These are phyloP conservation scores for Caenorhabditis parvicauda DNA, from an alignment of 2,888 invertebrate genomes.

Conservation along the genomic window DNA sequence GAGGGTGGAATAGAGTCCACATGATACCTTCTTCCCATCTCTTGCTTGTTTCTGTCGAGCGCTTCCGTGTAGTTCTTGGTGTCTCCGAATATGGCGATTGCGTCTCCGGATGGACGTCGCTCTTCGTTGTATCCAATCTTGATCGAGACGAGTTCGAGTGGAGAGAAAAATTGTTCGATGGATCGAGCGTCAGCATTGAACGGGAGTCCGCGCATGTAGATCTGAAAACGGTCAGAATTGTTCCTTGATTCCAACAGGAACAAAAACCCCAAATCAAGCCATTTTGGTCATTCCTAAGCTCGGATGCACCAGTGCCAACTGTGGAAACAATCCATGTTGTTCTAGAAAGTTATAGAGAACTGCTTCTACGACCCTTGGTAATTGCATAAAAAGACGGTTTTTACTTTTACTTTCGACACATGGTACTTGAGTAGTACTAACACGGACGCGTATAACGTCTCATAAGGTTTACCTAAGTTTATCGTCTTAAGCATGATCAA, in stretches of 20 bases:
- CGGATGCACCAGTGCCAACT: too few species aligned
- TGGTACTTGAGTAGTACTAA: too few species aligned
- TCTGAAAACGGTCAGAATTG: slow-evolving; percentile 12
- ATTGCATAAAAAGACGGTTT: too few species aligned
- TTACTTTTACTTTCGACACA: too few species aligned
- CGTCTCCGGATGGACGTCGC: slow-evolving; percentile 54
- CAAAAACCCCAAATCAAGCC: too few species aligned
- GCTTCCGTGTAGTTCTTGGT: slow-evolving; percentile 41
- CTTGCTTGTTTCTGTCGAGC: slow-evolving; percentile 37
- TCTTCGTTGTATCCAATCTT: slow-evolving; percentile 41
- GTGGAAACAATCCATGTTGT: too few species aligned
- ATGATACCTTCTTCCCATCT: slow-evolving; percentile 67
- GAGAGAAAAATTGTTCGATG: slow-evolving; percentile 51
- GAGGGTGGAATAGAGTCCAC: not conserved
- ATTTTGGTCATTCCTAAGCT: too few species aligned
- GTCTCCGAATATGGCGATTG: slow-evolving; percentile 45
- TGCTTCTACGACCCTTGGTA: too few species aligned
- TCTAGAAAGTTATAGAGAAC: too few species aligned
- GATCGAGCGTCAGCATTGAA: slow-evolving; percentile 41
- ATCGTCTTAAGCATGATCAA: too few species aligned
- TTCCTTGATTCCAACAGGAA: not conserved
- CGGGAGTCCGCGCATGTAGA: slow-evolving; percentile 56
- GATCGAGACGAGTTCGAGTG: slow-evolving; percentile 39
- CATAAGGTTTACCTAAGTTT: too few species aligned
- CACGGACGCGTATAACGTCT: too few species aligned